Base-by-base conservation (phyloP, 1,140 invertebrate species). In the Drosophila bipectinata region DNA sequence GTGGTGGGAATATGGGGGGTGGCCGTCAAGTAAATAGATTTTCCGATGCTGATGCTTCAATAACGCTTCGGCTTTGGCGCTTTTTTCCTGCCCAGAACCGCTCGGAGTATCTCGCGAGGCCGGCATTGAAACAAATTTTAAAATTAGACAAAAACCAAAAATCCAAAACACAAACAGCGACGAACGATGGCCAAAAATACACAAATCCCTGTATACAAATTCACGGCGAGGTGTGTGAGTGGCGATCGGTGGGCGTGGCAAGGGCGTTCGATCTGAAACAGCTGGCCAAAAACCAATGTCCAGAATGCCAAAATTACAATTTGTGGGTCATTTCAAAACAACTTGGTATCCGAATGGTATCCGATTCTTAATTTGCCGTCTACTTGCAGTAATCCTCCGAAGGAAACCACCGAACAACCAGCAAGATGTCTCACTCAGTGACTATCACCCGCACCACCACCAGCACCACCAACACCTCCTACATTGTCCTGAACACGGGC, bases 371-470 rank as follows among this genome's bases (percentile, higher is more conserved):
- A 24, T 44, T 45, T 48, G 53, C 68, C 59, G 63, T 21, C 69
- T 45, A 72, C 57, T 72, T 59, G 68, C 49, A 49, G 24, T 59
- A 47, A 44, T 34, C 26, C 44, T 26, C 66, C 67, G 47, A 58
- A 21, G n/a, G 53, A 48, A 63, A 72, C 56, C 61, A 60, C 44
- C 54, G 51, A 54, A 24, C n/a, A 77, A 30, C 8, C 24, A 53
- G 55, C 74, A 94, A 92, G 71, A 97, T 97, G 96, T 96, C 96
- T 67, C 96, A 97, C 92, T 94, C 95, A 37, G 95, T 97, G 72
- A 97, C 96, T 37, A 95, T 97, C 41, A 96, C 96, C 12, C 94
- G 96, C 66, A 96, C 96, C 21, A 96, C 96, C 15, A 96, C 96
- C n/a, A 96, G 96, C 12, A 95, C 95, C 4, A 94, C 94, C 21